phyloP scores from a whole-genome alignment of 2,113 vertebrate genomes.

The Gobio gobio region DNA sequence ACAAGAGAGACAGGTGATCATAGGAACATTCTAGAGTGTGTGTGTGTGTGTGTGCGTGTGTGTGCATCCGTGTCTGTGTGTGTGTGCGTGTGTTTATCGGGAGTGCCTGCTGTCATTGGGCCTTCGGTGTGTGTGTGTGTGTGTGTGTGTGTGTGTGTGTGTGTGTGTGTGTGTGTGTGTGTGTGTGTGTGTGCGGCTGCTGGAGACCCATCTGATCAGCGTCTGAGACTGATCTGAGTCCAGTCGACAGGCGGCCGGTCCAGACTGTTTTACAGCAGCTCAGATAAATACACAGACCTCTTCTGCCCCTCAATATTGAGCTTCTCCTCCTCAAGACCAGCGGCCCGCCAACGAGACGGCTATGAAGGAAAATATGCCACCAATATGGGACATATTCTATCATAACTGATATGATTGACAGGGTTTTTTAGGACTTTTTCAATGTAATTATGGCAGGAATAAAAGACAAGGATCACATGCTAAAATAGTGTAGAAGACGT shows the following conservation, averaged over 20 bases:
- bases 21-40: too few species aligned
- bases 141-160: background rate
- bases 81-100: conserved; percentile 13
- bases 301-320: conserved; percentile 81
- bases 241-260: conserved; percentile 60
- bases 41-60: too few species aligned
- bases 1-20: too few species aligned
- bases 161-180: conserved; percentile 15
- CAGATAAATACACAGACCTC: conserved; percentile 81
- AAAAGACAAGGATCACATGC: background rate
- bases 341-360: conserved; percentile 38
- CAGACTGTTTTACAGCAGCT: conserved; percentile 84
- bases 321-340: conserved; percentile 64
- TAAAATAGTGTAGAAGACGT: background rate
- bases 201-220: conserved; percentile 53
- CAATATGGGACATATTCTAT: background rate
- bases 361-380: conserved; percentile 4
- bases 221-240: conserved; percentile 41
- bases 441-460: background rate
- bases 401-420: background rate
- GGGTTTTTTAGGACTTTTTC: background rate
- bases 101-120: conserved; percentile 52
- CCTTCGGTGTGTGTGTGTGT: conserved; percentile 19
- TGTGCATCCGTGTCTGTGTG: background rate
- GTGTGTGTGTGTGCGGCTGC: conserved; percentile 44